These are phyloP conservation scores for Brachycybe producta DNA, from an alignment of 2,888 invertebrate genomes.

Conservation along the genomic window DNA sequence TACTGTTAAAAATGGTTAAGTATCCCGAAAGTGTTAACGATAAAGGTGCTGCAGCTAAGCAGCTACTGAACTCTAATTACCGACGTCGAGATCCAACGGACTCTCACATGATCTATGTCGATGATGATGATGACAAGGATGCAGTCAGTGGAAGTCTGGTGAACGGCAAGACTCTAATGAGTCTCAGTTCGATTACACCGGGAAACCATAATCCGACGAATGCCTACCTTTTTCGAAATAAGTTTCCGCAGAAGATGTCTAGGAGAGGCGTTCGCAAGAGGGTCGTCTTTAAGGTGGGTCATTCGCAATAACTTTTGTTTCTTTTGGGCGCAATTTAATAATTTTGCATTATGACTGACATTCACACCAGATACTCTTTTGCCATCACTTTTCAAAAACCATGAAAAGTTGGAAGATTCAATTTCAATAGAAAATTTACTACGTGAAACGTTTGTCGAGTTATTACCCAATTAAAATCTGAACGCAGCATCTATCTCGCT, in stretches of 20 bases:
- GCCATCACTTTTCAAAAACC: too few relatives aligned
- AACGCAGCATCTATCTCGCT: too few relatives aligned
- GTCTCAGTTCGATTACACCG: slow-evolving; percentile 7
- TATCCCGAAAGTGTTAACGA: background rate
- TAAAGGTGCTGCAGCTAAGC: slow-evolving; percentile 6
- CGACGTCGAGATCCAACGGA: background rate
- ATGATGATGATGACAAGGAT: slow-evolving; percentile 12
- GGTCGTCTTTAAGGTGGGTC: slow-evolving; percentile 14
- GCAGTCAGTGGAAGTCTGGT: slow-evolving; percentile 1
- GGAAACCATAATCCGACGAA: slow-evolving; percentile 3
- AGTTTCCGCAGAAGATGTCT: slow-evolving; percentile 2
- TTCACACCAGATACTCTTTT: too few relatives aligned
- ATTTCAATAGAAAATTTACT: too few relatives aligned
- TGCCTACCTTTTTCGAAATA: slow-evolving; percentile 7
- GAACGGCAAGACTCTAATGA: slow-evolving; percentile 10
- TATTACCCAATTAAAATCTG: too few relatives aligned
- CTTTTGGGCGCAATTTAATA: background rate
- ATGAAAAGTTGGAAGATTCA: too few relatives aligned
- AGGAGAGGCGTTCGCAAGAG: slow-evolving; percentile 13
- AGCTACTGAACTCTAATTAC: background rate
- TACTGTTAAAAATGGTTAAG: slow-evolving; percentile 7
- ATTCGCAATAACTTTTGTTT: background rate
- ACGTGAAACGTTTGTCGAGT: too few relatives aligned
- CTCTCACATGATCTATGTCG: slow-evolving; percentile 3
- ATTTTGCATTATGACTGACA: background rate